These are phyloP conservation scores for Alitta virens DNA, from an alignment of 2,888 invertebrate species.

Conservation along the genomic window DNA sequence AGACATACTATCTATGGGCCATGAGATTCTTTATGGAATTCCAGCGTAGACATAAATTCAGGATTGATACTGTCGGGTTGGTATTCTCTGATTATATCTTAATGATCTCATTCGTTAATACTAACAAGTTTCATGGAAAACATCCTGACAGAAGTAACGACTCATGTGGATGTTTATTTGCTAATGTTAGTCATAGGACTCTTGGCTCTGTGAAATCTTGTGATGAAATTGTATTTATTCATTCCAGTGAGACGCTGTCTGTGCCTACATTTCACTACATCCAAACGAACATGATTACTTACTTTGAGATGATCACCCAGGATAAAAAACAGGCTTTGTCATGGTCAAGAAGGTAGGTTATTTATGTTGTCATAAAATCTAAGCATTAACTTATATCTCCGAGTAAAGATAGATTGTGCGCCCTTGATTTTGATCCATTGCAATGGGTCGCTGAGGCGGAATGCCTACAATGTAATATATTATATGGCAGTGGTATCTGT, in stretches of 20 bases:
- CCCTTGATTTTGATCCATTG: too few species aligned
- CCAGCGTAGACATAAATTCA: conserved; percentile 82
- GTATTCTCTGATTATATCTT: too few species aligned
- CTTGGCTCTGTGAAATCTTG: too few species aligned
- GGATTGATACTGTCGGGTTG: conserved; percentile 85
- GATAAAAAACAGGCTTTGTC: conserved; percentile 81
- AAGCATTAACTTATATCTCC: not conserved
- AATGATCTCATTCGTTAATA: too few species aligned
- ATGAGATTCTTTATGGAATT: conserved; percentile 96
- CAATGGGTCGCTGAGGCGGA: too few species aligned
- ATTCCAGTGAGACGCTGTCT: conserved; percentile 85
- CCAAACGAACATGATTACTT: conserved; percentile 85
- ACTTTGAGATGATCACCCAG: conserved; percentile 74
- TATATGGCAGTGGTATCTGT: too few species aligned
- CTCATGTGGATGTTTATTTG: too few species aligned
- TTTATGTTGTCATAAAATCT: not conserved
- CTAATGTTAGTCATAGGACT: too few species aligned
- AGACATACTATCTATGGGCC: conserved; percentile 91
- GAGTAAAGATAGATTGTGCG: too few species aligned
- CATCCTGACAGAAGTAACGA: too few species aligned
- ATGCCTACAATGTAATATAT: not conserved
- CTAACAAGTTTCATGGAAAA: too few species aligned
- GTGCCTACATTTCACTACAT: conserved; percentile 90
- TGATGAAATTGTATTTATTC: too few species aligned
- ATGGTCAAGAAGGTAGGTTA: conserved; percentile 73